Evolutionary conservation across 2,888 invertebrate species (phyloP).

Genomic region (Lypha dubia): DNA sequence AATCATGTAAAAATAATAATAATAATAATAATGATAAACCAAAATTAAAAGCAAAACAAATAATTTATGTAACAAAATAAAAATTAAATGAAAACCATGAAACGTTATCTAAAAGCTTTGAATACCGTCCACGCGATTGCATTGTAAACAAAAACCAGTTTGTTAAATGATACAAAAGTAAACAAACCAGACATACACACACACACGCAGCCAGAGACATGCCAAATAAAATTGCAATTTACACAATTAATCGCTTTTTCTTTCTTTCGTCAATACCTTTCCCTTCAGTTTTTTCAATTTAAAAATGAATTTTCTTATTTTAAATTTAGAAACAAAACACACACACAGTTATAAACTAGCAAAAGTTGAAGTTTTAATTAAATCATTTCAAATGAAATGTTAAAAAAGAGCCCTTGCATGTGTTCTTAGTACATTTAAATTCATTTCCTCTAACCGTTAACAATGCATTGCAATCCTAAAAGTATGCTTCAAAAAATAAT

Average conservation of each 20-base stretch:
- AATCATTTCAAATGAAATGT: conserved; percentile 4
- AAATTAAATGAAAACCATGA: conserved; percentile 62
- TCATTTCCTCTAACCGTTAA: not conserved
- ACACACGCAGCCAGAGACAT: no score
- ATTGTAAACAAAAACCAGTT: conserved; percentile 70
- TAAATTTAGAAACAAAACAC: not conserved
- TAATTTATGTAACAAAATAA: conserved; percentile 14
- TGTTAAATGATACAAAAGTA: conserved; percentile 74
- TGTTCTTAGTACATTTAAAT: conserved; percentile 12
- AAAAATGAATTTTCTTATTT: not conserved
- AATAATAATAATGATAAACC: not conserved
- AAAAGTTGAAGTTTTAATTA: conserved; percentile 71
- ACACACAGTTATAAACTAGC: conserved; percentile 43
- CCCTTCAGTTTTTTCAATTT: not conserved
- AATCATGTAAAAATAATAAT: conserved; percentile 64
- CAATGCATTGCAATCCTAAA: conserved; percentile 7
- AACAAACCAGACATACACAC: conserved; percentile 75
- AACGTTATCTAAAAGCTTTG: conserved; percentile 78
- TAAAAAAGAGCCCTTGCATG: not conserved
- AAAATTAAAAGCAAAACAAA: conserved; percentile 20
- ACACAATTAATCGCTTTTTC: conserved; percentile 13
- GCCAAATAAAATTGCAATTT: conserved; percentile 30
- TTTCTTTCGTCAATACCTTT: not conserved
- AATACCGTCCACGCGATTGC: conserved; percentile 77
- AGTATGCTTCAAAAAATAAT: conserved; percentile 24